Base-by-base conservation (phyloP, 2,888 invertebrate species). In the Globia sparganii region DNA sequence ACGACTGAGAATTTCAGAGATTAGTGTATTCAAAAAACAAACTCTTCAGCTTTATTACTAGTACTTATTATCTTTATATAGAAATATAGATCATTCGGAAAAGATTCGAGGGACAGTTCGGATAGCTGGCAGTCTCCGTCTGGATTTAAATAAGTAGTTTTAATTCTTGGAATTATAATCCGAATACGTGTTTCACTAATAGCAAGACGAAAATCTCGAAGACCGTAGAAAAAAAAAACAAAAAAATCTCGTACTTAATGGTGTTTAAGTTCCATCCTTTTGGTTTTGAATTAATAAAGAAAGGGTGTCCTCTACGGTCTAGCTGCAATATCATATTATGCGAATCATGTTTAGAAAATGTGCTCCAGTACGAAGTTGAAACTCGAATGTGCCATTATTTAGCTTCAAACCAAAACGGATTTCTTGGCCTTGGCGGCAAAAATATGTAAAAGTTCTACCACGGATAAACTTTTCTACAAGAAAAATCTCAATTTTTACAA, bases 261-360 rank as follows among this genome's bases (percentile, higher is more conserved):
- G 5, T n/a, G 37, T 37, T 13, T 28, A 11, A 31, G 13, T 67
- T 46, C 4, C 2, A 40, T 53, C 21, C 0, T 31, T 43, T 21
- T 71, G 8, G 43, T n/a, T n/a, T n/a, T 71, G 21, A 46, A 25
- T 53, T 37, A 72, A 37, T 37, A 5, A 37, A 72, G 28, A 72
- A 28, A 49, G 0, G 2, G 1, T 46, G 28, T 21, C 4, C 5
- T 34, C 18, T 21, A n/a, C n/a, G 21, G 6, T 34, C 37, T 8
- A 68, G 9, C 40, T 28, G 21, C 9, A 28, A 15, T 28, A 15
- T 43, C 31, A 40, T 21, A 49, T 11, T 0, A 46, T 69, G 34
- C 21, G n/a, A n/a, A 68, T 34, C 21, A 11, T n/a, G 8, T 69
- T 21, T 18, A 4, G 1, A 18, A 69, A n/a, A 70, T 21, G 6